phyloP scores from a whole-genome alignment of 2,113 vertebrate genomes.

The Protobothrops flavoviridis region DNA sequence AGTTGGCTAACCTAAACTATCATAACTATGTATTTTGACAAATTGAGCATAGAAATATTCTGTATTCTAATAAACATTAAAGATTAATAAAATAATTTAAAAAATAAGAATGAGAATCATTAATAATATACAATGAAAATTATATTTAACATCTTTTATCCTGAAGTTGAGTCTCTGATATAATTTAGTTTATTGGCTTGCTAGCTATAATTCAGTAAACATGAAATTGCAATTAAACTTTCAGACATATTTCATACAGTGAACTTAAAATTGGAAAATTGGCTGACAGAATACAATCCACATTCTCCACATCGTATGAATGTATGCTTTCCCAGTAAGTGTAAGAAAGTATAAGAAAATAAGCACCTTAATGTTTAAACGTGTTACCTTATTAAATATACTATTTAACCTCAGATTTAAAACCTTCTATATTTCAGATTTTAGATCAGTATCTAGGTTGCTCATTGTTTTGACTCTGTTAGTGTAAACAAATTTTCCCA shows the following conservation, averaged over 20 bases:
- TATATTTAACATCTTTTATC: not conserved
- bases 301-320: not conserved
- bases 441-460: not conserved
- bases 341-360: not conserved
- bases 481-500: not conserved
- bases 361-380: not conserved
- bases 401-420: not conserved
- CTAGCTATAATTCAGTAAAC: not conserved
- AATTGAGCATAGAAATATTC: conserved; percentile 59
- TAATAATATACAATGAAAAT: not conserved
- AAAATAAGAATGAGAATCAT: conserved; percentile 41
- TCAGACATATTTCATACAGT: not conserved
- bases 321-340: not conserved
- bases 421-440: not conserved
- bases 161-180: not conserved
- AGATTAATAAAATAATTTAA: conserved; percentile 72
- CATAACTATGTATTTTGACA: conserved; percentile 45
- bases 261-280: not conserved
- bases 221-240: not conserved
- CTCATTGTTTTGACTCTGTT: not conserved
- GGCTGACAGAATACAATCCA: not conserved
- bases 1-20: conserved; percentile 36
- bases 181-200: not conserved
- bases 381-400: not conserved
- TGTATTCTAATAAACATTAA: conserved; percentile 68